Evolutionary conservation across 2,888 invertebrate species (phyloP).

Genomic region (Calameuta pallipes): DNA sequence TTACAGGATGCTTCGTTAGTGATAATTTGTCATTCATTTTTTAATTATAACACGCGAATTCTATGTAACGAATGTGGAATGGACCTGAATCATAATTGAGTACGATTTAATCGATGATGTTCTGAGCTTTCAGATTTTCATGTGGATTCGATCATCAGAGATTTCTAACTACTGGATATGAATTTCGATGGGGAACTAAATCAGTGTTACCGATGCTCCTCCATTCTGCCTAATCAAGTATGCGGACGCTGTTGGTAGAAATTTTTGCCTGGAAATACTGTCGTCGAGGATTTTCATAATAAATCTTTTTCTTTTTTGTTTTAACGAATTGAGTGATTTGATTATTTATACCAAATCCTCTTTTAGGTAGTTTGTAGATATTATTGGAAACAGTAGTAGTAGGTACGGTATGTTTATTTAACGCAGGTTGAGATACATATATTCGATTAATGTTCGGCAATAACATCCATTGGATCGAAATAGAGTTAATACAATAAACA

Average conservation of each 20-base stretch:
- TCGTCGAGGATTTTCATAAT: background rate
- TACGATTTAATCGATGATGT: constrained; percentile 24
- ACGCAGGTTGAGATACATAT: background rate
- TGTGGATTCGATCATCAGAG: background rate
- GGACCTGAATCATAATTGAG: constrained; percentile 3
- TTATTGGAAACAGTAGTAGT: background rate
- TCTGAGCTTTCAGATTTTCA: constrained; percentile 30
- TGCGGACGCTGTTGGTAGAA: background rate
- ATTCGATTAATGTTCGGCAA: background rate
- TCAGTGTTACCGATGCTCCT: background rate
- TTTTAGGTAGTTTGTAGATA: background rate
- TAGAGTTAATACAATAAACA: background rate
- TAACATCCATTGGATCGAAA: background rate
- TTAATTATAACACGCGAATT: background rate
- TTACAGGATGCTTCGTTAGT: background rate
- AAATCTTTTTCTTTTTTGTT: background rate
- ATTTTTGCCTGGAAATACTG: background rate
- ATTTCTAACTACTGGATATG: background rate
- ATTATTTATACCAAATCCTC: background rate
- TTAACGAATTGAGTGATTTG: background rate
- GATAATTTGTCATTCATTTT: background rate
- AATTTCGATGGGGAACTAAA: background rate
- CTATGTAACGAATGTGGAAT: constrained; percentile 7
- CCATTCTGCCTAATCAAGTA: background rate
- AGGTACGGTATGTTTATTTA: background rate